These are phyloP conservation scores for Heliconius hortense DNA, from an alignment of 2,888 invertebrate genomes.

Conservation along the genomic window DNA sequence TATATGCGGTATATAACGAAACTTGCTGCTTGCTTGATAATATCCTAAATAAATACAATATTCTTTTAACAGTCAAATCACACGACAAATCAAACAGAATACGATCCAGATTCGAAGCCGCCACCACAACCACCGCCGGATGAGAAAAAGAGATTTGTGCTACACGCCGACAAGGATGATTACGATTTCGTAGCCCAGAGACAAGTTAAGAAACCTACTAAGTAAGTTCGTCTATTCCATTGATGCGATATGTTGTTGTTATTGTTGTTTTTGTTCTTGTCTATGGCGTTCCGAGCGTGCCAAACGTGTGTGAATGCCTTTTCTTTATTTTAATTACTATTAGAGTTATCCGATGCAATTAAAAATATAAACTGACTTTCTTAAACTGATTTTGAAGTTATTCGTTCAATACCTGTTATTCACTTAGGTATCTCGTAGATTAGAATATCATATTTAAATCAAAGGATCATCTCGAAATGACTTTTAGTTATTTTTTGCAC, in stretches of 20 bases:
- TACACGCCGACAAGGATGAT: slow-evolving; percentile 60
- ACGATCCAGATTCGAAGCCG: slow-evolving; percentile 45
- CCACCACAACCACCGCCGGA: slow-evolving; percentile 56
- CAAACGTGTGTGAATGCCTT: too few species aligned
- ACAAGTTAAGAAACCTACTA: slow-evolving; percentile 59
- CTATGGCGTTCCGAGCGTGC: neutral
- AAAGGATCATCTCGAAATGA: too few species aligned
- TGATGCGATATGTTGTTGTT: neutral
- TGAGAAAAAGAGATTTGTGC: slow-evolving; percentile 49
- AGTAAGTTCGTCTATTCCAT: slow-evolving; percentile 50
- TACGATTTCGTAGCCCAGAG: slow-evolving; percentile 62
- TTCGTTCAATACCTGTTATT: too few species aligned
- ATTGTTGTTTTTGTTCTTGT: neutral
- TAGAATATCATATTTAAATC: too few species aligned
- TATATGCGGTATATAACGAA: neutral
- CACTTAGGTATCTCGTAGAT: too few species aligned
- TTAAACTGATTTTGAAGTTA: too few species aligned
- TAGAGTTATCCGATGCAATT: too few species aligned
- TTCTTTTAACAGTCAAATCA: slow-evolving; percentile 49
- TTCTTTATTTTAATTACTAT: too few species aligned
- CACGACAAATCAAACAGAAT: slow-evolving; percentile 47
- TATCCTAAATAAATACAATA: neutral
- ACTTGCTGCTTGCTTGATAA: neutral
- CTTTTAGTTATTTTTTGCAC: too few species aligned
- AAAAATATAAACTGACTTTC: too few species aligned